phyloP scores from a whole-genome alignment of 1,140 invertebrate genomes.

The Euwallacea fornicatus region DNA sequence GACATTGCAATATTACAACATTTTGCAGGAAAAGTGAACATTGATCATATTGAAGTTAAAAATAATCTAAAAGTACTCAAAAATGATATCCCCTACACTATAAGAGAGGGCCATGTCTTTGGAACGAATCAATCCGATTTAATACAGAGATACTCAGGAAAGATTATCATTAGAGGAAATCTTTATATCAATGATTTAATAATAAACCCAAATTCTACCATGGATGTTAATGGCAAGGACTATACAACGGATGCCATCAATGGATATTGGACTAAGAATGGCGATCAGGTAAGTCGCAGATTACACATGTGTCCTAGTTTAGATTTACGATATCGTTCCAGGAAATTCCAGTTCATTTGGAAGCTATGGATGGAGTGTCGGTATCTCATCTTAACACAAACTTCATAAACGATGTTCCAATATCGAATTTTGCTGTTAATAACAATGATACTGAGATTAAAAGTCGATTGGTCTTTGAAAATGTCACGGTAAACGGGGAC shows the following conservation, averaged over 20 bases:
- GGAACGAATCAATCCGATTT: conserved; percentile 45
- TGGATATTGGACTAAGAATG: conserved; percentile 48
- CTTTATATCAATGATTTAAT: conserved; percentile 40
- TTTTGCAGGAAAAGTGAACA: conserved; percentile 42
- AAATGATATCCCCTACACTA: not conserved
- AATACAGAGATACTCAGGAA: conserved; percentile 43
- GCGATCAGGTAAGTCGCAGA: conserved; percentile 38
- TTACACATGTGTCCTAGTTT: not conserved
- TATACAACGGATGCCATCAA: conserved; percentile 28
- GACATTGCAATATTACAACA: not conserved
- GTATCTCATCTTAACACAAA: conserved; percentile 41
- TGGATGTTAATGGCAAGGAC: no score
- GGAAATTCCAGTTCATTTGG: conserved; percentile 42
- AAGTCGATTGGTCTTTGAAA: conserved; percentile 44
- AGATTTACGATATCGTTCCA: conserved; percentile 14
- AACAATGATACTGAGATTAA: conserved; percentile 15
- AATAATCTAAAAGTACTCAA: conserved; percentile 39
- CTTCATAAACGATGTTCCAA: conserved; percentile 39
- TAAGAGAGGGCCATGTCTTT: no score
- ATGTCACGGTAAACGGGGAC: conserved; percentile 44
- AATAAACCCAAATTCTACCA: conserved; percentile 36
- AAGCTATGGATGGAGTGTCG: conserved; percentile 38
- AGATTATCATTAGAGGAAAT: conserved; percentile 45
- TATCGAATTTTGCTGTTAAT: conserved; percentile 43
- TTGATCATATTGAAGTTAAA: conserved; percentile 37